phyloP scores from a whole-genome alignment of 1,140 invertebrate species.

The Patella vulgata region DNA sequence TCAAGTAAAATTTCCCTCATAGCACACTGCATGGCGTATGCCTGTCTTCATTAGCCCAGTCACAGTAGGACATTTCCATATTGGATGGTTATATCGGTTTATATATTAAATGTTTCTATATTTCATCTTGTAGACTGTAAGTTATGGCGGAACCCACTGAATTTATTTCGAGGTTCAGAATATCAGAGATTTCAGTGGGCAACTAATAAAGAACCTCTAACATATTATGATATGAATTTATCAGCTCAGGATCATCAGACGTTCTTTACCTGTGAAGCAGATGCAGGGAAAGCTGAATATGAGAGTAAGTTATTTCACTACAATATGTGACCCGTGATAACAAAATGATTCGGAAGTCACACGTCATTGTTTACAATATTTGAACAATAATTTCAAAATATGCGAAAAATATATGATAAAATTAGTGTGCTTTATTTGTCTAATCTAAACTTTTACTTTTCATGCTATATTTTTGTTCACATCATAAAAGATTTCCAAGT shows the following conservation, averaged over 20 bases:
- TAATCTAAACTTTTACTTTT: too few species aligned
- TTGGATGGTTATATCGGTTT: too few species aligned
- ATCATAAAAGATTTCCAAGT: too few species aligned
- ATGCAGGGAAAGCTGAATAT: slow-evolving; percentile 89
- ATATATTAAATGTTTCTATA: too few species aligned
- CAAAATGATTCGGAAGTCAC: too few species aligned
- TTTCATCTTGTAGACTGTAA: slow-evolving; percentile 84
- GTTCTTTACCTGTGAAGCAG: slow-evolving; percentile 95
- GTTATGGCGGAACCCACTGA: slow-evolving; percentile 97
- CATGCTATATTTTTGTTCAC: too few species aligned
- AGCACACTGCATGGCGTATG: too few species aligned
- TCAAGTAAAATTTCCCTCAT: too few species aligned
- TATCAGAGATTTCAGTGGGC: slow-evolving; percentile 93
- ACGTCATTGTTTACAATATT: background rate
- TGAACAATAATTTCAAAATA: background rate
- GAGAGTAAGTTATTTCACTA: slow-evolving; percentile 85
- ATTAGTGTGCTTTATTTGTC: too few species aligned
- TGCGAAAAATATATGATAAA: too few species aligned
- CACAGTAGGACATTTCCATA: too few species aligned
- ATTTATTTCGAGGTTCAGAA: slow-evolving; percentile 94
- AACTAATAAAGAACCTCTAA: slow-evolving; percentile 93
- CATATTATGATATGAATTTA: slow-evolving; percentile 99
- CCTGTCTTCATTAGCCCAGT: too few species aligned
- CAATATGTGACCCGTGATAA: background rate
- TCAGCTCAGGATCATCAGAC: slow-evolving; percentile 99